A percentile compares a stretch with the other conserved stretches of the same genome.
phyloP scores from a whole-genome alignment of 2,113 vertebrate species.

The Pteropus alecto region DNA sequence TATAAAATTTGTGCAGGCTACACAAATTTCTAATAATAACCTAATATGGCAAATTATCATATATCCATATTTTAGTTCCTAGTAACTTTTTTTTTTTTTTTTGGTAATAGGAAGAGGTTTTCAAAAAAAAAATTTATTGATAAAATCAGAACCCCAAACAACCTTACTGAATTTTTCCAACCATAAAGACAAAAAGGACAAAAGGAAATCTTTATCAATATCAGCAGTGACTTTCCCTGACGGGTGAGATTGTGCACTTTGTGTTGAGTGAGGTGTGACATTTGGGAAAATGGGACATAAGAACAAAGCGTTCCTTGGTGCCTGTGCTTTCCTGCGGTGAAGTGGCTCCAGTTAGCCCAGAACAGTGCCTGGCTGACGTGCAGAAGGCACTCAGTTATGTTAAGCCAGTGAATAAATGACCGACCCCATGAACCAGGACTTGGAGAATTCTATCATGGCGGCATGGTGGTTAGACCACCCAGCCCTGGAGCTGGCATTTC shows the following conservation, averaged over 20 bases:
- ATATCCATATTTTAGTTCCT: not conserved
- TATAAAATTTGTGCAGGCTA: not conserved
- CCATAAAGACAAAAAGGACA: not conserved
- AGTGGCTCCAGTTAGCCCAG: not conserved
- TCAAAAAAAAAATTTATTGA: not conserved
- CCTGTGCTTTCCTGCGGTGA: not conserved
- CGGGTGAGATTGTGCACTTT: not conserved
- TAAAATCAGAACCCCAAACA: not conserved
- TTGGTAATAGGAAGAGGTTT: not conserved
- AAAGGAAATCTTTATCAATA: not conserved
- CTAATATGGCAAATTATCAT: not conserved
- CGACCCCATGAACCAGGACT: not conserved
- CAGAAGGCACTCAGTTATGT: not conserved
- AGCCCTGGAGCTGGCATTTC: not conserved
- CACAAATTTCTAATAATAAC: not conserved
- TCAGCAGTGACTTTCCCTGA: not conserved
- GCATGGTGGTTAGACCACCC: accelerated
- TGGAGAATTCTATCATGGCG: not conserved
- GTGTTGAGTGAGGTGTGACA: not conserved
- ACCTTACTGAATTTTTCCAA: not conserved
- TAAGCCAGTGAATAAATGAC: not conserved
- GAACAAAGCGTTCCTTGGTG: not conserved
- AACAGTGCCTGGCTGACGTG: too few relatives aligned
- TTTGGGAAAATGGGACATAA: not conserved
- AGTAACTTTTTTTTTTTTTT: not conserved